Conservation (phyloP, 2,888 invertebrate genomes). For the Ganaspis brasiliensis region DNA sequence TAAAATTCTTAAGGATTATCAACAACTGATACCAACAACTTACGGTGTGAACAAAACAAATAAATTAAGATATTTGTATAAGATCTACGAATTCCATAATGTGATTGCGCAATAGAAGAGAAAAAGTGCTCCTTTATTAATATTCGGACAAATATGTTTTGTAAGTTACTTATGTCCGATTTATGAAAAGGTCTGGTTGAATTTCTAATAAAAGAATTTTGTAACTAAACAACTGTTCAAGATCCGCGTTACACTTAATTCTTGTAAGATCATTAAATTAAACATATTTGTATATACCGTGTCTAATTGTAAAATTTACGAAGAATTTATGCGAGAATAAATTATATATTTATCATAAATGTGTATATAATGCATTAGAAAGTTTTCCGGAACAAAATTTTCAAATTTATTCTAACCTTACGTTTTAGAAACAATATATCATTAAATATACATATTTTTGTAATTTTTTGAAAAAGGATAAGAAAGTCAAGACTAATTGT, state of each 20-base stretch:
- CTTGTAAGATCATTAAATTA: conserved; percentile 75
- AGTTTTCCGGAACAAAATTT: too few species aligned
- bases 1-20: background rate
- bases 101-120: conserved; percentile 19
- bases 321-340: conserved; percentile 75
- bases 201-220: conserved; percentile 71
- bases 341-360: conserved; percentile 78
- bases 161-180: conserved; percentile 9
- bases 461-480: too few species aligned
- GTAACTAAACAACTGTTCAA: conserved; percentile 79
- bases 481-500: too few species aligned
- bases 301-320: conserved; percentile 74
- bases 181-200: conserved; percentile 63
- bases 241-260: conserved; percentile 79
- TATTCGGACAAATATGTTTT: conserved; percentile 16
- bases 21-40: background rate
- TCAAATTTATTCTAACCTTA: too few species aligned
- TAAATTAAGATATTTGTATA: conserved; percentile 35
- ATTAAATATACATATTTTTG: too few species aligned
- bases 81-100: conserved; percentile 38
- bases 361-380: background rate
- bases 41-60: background rate
- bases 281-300: conserved; percentile 77
- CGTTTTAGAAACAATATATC: too few species aligned
- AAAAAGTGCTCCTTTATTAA: conserved; percentile 42